A percentile compares a stretch with the other conserved stretches of the same genome.
Evolutionary conservation across 2,797 vertebrate species (phyloP).

Genomic region (Phylloscopus collybita): DNA sequence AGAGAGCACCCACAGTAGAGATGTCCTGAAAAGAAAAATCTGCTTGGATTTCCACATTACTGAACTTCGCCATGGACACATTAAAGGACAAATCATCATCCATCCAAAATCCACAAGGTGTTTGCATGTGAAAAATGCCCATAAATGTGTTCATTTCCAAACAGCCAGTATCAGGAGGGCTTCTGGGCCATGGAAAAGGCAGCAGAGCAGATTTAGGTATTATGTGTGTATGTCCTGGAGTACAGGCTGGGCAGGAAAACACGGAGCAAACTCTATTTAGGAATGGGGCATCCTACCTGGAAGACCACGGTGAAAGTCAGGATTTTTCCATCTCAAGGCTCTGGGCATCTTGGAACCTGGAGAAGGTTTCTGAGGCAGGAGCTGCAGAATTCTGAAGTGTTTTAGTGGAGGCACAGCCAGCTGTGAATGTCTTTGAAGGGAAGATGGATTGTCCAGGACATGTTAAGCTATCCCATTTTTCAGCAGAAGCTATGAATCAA

Average conservation of each 20-base stretch:
- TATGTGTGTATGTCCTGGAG: not conserved
- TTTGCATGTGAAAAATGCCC: not conserved
- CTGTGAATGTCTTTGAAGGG: not conserved
- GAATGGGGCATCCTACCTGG: not conserved
- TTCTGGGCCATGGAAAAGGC: not conserved
- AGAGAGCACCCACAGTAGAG: not conserved
- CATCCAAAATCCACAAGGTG: not conserved
- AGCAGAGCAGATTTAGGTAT: not conserved
- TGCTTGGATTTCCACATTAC: not conserved
- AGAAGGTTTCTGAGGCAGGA: not conserved
- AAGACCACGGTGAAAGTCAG: not conserved
- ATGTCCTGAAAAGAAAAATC: not conserved
- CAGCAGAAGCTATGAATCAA: not conserved
- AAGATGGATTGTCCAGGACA: not conserved
- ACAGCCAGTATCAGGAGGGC: not conserved
- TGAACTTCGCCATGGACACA: not conserved
- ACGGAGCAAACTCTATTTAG: not conserved
- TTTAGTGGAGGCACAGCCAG: not conserved
- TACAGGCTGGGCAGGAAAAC: not conserved
- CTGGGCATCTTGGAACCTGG: not conserved
- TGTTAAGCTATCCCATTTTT: not conserved
- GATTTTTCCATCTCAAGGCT: not conserved
- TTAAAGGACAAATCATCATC: not conserved
- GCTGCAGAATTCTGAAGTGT: accelerated
- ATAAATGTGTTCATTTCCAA: not conserved